Base-by-base conservation (phyloP, 2,113 vertebrate species). In the Ciconia stormi region DNA sequence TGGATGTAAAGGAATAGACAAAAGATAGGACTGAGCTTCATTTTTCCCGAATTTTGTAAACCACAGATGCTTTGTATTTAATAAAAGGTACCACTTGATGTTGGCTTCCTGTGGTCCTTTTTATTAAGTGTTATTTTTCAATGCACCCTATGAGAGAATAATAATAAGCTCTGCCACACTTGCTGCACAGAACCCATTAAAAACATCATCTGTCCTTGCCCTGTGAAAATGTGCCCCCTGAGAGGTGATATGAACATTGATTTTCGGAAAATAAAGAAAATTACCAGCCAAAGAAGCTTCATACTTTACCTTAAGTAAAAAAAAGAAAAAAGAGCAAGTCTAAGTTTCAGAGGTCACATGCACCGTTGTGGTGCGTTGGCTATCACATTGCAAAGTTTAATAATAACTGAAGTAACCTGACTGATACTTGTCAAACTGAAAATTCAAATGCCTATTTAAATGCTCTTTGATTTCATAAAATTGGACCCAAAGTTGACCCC, bases 111-210 rank as follows among this genome's bases (percentile, higher is more conserved):
- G 92, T 76, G 59, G 89, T 93, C 88, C 82, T 94, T 95, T 90
- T 95, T 96, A 97, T 96, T 93, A 95, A 96, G 94, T 97, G 92
- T 93, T 78, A 67, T 50, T 97, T 96, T 92, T 79, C 67, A 83
- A 52, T 56, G 74, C 63, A 83, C 79, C 59, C 82, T 81, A 71
- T 63, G 86, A 92, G 76, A 83, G 50, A 90, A 90, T 82, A 93
- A 82, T 95, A 96, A 97, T 70, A 92, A 96, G n/a, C n/a, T 95
- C 63, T 94, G 50, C 59, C 80, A 94, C 82, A 87, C 55, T 92
- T 92, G 58, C 79, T 93, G 88, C 88, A 93, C 67, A 90, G 66
- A 96, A 88, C 34, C 89, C 58, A 90, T 96, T 97, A 89, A 83
- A 83, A 95, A 42, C 18, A 92, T 95, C 63, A 83, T 90, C 76